Base-by-base conservation (phyloP, 64 coral and sea anemone genomes). In the Porites lutea region DNA sequence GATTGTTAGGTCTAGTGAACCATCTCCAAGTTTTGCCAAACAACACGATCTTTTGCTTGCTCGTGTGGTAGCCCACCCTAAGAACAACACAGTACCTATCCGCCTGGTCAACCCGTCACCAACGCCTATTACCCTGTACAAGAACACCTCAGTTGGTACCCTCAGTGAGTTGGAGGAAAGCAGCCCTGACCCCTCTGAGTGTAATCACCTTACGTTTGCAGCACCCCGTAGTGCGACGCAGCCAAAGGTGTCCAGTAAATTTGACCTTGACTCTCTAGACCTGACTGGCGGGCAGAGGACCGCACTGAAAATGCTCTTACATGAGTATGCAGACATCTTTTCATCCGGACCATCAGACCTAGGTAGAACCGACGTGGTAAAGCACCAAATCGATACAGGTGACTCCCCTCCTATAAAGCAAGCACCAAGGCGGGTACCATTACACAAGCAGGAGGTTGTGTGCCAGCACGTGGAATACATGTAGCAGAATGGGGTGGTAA, bases 371-470 rank as follows among this genome's bases (percentile, higher is more conserved):
- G 65, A 47, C 58, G 4, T 86, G 14, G 82, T 92, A 5, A 43
- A 86, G 52, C 92, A 94, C 77, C n/a, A 16, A 0, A 89, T 89
- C 37, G 76, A 89, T 9, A 94, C 86, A 4, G 78, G 92, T 13
- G 20, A 82, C 67, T 2, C 21, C 37, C 10, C 14, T n/a, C 78
- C 70, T 0, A 82, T 89, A 9, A 82, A 83, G 61, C 92, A 94
- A 65, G 14, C 21, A 13, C 77, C 68, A 7, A 75, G 86, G 6
- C 48, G 78, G 19, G 18, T 94, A 37, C 92, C 77, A 22, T 2
- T 81, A 45, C 12, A 70, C 44, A 53, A 54, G 52, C 52, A 82
- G 45, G 43, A 65, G n/a, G 48, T 51, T 18, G 86, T 71, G 16
- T 20, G 16, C 65, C 23, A 85, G 46, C 69, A 72, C 55, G 10